Evolutionary conservation across 2,888 invertebrate genomes (phyloP), one percentile per base, ranked within the genome.

Genomic region (Cephonodes hylas): DNA sequence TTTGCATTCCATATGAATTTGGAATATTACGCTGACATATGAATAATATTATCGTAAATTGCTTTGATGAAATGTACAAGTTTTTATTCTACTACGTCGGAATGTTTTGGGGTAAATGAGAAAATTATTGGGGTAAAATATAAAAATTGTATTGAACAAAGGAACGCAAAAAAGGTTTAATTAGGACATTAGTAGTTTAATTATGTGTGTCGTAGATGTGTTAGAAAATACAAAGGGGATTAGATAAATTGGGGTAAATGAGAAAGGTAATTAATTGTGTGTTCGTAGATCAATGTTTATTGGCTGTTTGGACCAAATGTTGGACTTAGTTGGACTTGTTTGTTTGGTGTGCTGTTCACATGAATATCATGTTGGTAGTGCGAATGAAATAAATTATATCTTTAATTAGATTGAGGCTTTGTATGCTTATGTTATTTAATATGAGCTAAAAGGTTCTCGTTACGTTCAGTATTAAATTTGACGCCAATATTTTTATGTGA

Each of bases 301-400:
- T 53, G 53, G 53, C 53, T 53, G 53, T 53, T 53, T 53, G 53
- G 53, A 53, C 27, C 4, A 53, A 31, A 53, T 53, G 53, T 53
- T 53, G 53, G 53, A 27, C 6, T 31, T 53, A 53, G 53, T 18
- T 27, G 7, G 18, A 31, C 18, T 31, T 53, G 53, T 53, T 27
- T 53, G 53, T 53, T 53, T 53, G 53, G 10, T 53, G 53, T 53
- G 53, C 53, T 31, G 31, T 53, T 53, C 18, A 27, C 53, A 53
- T 53, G 18, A 3, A 18, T 18, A 53, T 31, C 31, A 8, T 18
- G 18, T 31, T 53, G 53, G 27, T 8, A 3, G 27, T 53, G 53
- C 53, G 53, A 53, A 31, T 31, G 31, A 27, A 53, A 25, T 42
- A 15, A 18, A 42, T 10, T 34, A 1, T 13, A 34, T 34, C 0